Evolutionary conservation across 1,140 invertebrate genomes (phyloP), one percentile per base, ranked within the genome.

Genomic region (Riptortus pedestris): DNA sequence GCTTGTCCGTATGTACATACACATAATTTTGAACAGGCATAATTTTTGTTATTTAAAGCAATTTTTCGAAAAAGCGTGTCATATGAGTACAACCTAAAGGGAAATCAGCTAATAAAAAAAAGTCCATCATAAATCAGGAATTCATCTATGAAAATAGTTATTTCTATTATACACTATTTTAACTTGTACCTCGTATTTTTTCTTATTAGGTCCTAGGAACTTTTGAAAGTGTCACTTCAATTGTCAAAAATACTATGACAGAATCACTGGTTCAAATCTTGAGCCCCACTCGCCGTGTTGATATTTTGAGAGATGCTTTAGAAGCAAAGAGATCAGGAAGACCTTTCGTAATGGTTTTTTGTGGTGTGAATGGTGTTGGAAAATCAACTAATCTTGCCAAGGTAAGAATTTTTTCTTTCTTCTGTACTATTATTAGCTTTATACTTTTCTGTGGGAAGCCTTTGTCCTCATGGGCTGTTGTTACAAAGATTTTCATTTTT

Each of bases 331-430:
- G 85, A 59, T 79, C 85, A 67, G 78, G 79, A 0, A 79, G 85
- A n/a, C 96, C 97, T 0, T 99, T 95, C 75, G 87, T 93, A 1
- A 92, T 99, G 78, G 84, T 91, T 0, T 99, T 99, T 74, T 99
- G 97, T 78, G 97, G 97, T 55, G 97, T 99, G 0, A 99, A 99
- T 76, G 97, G 97, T 47, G 97, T 99, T 2, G 97, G 97, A 55
- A 99, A 99, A 73, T 98, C 95, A 0, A 99, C 97, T 1, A 99
- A 99, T 79, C 78, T 99, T 38, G 96, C 97, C 1, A 99, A 99
- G 77, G 82, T 55, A 55, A 18, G 5, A 7, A 7, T 7, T 38
- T 38, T 38, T 38, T 7, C 31, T 38, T 38, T 38, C 14, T 38
- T 84, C 67, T 31, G 33, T 65, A 18, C 18, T 22, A 4, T 14